Percentiles rank a stretch among this genome's conserved stretches.
Evolutionary conservation across 2,113 vertebrate genomes (phyloP).

Genomic region (Rhinopithecus roxellana): DNA sequence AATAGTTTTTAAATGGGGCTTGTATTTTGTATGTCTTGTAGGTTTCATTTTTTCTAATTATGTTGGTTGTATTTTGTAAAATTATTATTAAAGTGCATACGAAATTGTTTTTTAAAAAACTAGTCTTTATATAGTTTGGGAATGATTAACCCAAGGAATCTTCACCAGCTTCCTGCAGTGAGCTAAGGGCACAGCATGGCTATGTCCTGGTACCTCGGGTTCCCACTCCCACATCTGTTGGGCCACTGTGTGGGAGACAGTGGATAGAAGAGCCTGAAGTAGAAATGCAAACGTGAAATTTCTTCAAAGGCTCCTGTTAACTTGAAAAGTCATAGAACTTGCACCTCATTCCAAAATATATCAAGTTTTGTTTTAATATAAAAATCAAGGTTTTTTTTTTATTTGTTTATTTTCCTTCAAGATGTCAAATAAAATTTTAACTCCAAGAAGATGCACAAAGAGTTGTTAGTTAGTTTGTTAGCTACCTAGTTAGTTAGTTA

Average conservation of each 20-base stretch:
- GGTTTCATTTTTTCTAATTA: not conserved
- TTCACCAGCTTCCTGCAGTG: not conserved
- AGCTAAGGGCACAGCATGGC: not conserved
- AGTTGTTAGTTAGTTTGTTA: not conserved
- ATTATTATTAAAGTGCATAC: not conserved
- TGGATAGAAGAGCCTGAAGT: not conserved
- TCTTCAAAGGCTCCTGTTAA: not conserved
- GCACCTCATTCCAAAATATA: not conserved
- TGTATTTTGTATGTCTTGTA: not conserved
- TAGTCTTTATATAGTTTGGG: not conserved
- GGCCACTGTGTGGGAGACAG: accelerated
- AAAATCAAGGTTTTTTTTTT: not conserved
- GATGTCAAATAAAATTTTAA: not conserved
- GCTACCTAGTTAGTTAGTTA: not conserved
- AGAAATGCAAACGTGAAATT: not conserved
- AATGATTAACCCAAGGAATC: not conserved
- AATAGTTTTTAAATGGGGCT: not conserved
- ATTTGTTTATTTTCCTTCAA: not conserved
- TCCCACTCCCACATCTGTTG: no score
- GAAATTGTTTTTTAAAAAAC: not conserved
- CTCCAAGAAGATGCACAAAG: not conserved
- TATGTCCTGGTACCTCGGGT: no score
- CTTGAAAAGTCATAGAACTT: not conserved
- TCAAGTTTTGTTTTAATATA: not conserved
- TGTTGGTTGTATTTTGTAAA: constrained; percentile 11